phyloP scores from a whole-genome alignment of 2,888 invertebrate genomes.

The Drosophila seclusa region DNA sequence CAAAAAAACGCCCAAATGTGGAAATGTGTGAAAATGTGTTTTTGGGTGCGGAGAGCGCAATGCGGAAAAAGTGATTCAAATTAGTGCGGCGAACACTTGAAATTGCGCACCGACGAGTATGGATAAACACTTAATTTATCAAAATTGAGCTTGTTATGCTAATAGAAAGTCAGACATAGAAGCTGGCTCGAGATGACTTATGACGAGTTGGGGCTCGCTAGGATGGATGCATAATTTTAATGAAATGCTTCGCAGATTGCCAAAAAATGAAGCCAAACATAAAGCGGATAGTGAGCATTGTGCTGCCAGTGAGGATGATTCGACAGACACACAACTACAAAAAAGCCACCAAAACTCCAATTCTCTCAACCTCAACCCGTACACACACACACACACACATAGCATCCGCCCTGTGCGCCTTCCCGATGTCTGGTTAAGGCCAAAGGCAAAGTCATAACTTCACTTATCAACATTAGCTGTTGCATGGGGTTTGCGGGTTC shows the following conservation, averaged over 20 bases:
- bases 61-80: conserved; percentile 60
- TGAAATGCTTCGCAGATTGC: conserved; percentile 52
- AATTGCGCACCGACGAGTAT: conserved; percentile 48
- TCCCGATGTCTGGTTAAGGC: conserved; percentile 56
- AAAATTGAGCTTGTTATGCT: conserved; percentile 81
- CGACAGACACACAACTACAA: conserved; percentile 34
- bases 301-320: conserved; percentile 21
- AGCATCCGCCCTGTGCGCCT: neutral
- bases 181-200: neutral
- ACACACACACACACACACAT: neutral
- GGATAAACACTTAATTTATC: conserved; percentile 84
- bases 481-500: conserved; percentile 34
- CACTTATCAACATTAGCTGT: conserved; percentile 82
- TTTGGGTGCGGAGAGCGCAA: neutral
- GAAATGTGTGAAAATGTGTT: conserved; percentile 10
- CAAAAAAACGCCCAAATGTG: conserved; percentile 3
- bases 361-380: neutral
- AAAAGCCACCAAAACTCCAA: conserved; percentile 14
- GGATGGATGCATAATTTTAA: conserved; percentile 54
- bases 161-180: conserved; percentile 70
- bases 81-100: conserved; percentile 60
- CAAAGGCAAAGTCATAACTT: conserved; percentile 80
- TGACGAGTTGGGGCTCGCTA: neutral
- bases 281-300: conserved; percentile 23
- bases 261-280: conserved; percentile 46